A percentile compares a stretch with the other conserved stretches of the same genome.
Evolutionary conservation across 2,113 vertebrate species (phyloP).

Genomic region (Hemibagrus wyckioides): DNA sequence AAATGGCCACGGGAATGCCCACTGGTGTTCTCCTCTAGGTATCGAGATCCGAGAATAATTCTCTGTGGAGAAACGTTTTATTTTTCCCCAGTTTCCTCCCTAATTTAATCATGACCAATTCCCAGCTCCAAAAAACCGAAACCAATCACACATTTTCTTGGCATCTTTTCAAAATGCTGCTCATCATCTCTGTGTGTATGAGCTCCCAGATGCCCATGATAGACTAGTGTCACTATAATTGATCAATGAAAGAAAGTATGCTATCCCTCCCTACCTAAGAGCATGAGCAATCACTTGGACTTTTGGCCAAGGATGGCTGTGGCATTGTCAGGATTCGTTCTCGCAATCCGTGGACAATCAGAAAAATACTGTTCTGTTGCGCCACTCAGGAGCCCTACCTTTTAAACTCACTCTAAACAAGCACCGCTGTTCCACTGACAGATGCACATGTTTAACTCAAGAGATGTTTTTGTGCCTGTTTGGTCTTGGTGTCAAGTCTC

Average conservation of each 20-base stretch:
- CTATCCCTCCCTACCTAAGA: not conserved
- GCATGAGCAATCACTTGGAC: not conserved
- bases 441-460: not conserved
- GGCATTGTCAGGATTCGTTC: not conserved
- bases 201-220: not conserved
- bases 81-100: not conserved
- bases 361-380: not conserved
- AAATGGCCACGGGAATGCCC: slow-evolving; percentile 6
- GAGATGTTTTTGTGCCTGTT: slow-evolving; percentile 30
- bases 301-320: not conserved
- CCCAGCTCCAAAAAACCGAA: not conserved
- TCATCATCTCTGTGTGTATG: not conserved
- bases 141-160: no score
- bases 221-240: not conserved
- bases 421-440: not conserved
- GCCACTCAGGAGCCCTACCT: not conserved
- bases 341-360: not conserved
- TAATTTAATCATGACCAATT: not conserved
- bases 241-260: not conserved
- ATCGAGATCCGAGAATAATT: not conserved
- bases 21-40: slow-evolving; percentile 14
- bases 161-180: not conserved
- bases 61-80: not conserved
- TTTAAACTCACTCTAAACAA: slow-evolving; percentile 13
- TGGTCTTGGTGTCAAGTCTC: slow-evolving; percentile 20